Conservation (phyloP, 1,140 invertebrate species). For the Andricus grossulariae region DNA sequence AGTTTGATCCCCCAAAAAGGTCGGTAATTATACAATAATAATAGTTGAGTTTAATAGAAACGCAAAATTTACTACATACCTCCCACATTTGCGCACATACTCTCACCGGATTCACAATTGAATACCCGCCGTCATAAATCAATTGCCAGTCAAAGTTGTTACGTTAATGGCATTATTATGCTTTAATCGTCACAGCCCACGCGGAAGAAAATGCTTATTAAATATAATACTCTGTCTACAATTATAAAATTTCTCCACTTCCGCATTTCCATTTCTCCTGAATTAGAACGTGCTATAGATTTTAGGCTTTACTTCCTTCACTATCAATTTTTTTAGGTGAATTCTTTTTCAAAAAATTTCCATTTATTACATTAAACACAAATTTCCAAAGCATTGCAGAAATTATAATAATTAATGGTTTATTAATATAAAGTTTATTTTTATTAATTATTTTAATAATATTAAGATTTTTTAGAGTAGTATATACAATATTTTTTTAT, state of each 20-base stretch:
- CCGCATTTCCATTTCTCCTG: constrained; percentile 1
- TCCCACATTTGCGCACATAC: not conserved
- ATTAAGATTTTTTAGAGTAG: no score
- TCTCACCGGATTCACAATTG: constrained; percentile 21
- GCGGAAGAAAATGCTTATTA: not conserved
- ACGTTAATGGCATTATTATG: constrained; percentile 11
- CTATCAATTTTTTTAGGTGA: no score
- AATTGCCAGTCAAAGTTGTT: not conserved
- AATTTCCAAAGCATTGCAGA: no score
- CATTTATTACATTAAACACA: no score
- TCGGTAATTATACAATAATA: constrained; percentile 1
- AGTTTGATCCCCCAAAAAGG: no score
- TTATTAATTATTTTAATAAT: no score
- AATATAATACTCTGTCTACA: not conserved
- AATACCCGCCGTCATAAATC: constrained; percentile 5
- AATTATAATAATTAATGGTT: no score
- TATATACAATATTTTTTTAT: no score
- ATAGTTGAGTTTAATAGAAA: constrained; percentile 3
- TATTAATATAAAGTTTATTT: no score
- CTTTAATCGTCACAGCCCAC: not conserved
- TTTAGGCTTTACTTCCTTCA: no score
- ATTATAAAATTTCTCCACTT: constrained; percentile 14
- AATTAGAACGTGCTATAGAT: not conserved
- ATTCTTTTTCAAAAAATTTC: no score
- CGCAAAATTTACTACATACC: not conserved